Conservation (phyloP, 2,888 invertebrate genomes). For the Sarcophaga caerulescens region DNA sequence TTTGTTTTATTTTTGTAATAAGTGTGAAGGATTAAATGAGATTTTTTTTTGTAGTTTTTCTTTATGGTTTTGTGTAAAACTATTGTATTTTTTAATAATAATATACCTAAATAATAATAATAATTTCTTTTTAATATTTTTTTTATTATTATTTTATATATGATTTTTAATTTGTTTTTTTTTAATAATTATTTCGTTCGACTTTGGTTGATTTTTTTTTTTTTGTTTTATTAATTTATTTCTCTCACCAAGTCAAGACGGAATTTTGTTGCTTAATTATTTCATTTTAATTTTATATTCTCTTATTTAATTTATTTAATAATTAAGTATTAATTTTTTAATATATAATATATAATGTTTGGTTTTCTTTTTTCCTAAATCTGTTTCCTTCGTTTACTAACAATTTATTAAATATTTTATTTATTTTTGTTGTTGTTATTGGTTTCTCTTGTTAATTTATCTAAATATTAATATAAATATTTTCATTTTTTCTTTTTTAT, state of each 20-base stretch:
- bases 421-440: constrained; percentile 28
- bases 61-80: neutral
- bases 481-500: constrained; percentile 46
- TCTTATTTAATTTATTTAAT: neutral
- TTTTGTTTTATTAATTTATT: constrained; percentile 44
- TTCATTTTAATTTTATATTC: constrained; percentile 35
- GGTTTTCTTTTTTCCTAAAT: neutral
- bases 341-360: constrained; percentile 46
- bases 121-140: constrained; percentile 32
- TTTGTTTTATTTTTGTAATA: no score
- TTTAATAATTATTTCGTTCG: constrained; percentile 63
- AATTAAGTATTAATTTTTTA: constrained; percentile 20
- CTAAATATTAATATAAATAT: constrained; percentile 63
- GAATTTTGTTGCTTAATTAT: constrained; percentile 71
- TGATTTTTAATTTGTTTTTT: constrained; percentile 23
- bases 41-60: constrained; percentile 15
- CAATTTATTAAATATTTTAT: constrained; percentile 64
- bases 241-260: constrained; percentile 72
- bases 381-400: constrained; percentile 44
- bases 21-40: constrained; percentile 48
- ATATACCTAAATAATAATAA: constrained; percentile 60
- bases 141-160: constrained; percentile 42
- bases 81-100: constrained; percentile 1
- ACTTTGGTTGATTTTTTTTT: constrained; percentile 54
- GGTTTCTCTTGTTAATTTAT: constrained; percentile 51